Base-by-base conservation (phyloP, 2,797 vertebrate species). In the Sebastes trivittatus region DNA sequence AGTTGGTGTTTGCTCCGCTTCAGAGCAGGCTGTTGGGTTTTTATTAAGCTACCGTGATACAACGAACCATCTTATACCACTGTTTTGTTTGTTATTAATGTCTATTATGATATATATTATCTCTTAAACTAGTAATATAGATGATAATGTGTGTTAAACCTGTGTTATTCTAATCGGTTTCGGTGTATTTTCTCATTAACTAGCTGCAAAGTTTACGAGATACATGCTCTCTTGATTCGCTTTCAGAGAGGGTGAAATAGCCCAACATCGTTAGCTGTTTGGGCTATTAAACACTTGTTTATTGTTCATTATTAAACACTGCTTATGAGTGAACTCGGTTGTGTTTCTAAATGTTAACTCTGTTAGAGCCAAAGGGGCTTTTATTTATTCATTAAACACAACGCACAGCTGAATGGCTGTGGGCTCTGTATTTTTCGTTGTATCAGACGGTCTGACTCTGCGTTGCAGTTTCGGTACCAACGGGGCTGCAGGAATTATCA, bases 171-270 rank as follows among this genome's bases (percentile, higher is more conserved):
- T n/a, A 22, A 0, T 16, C 3, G 13, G 6, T 27, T n/a, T 9
- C 25, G 60, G 20, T 62, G 9, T 74, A 55, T 75, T 77, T 77
- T 81, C 25, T 36, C 63, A 72, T 76, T 75, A 65, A 58, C 52
- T 80, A 73, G 83, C 87, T 78, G 32, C 86, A 93, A 94, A 94
- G 89, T 94, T 94, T 90, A 93, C 86, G 81, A 87, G 82, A 84
- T 66, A 36, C 23, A 42, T 67, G 32, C 81, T 88, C 71, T 67
- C 20, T 75, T 73, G 84, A 16, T 78, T 80, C 75, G 80, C 72
- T 75, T 42, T 16, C 38, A 42, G 38, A 42, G 38, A 64, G 65
- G 72, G 4, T 87, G 73, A 79, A 38, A 7, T 71, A 73, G 81
- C 61, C 59, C 1, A 25, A 27, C 32, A 25, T n/a, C 22, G 69